A percentile compares a stretch with the other conserved stretches of the same genome.
Conservation (phyloP, 2,888 invertebrate species). For the Sphaerophoria taeniata region DNA sequence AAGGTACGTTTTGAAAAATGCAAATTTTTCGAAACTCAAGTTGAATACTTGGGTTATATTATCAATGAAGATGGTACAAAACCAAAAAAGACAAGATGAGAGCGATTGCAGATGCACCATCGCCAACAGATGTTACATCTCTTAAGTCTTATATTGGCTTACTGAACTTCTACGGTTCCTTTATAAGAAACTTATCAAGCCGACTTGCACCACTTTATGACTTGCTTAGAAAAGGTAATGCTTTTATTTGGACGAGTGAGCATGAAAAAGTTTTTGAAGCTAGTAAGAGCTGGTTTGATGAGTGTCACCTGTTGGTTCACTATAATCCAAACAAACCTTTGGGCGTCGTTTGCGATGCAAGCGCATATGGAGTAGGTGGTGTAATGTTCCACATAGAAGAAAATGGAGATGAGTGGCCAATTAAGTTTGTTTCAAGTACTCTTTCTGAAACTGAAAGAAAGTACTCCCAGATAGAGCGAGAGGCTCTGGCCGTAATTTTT, state of each 20-base stretch:
- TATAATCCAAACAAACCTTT: too few species aligned
- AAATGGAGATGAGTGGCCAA: too few species aligned
- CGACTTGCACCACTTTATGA: constrained; percentile 14
- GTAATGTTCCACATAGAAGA: too few species aligned
- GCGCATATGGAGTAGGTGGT: too few species aligned
- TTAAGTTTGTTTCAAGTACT: background rate
- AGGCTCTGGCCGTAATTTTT: background rate
- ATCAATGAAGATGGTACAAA: constrained; percentile 19
- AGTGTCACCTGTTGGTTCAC: too few species aligned
- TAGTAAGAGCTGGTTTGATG: too few species aligned
- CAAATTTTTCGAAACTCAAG: constrained; percentile 26
- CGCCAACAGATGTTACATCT: background rate
- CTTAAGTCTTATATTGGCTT: too few species aligned
- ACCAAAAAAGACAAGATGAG: constrained; percentile 29
- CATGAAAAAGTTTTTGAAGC: too few species aligned
- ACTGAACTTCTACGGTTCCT: too few species aligned
- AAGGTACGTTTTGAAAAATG: constrained; percentile 34
- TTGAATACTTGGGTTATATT: constrained; percentile 11
- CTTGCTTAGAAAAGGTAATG: constrained; percentile 15
- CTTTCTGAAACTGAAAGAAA: background rate
- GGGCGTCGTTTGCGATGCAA: too few species aligned
- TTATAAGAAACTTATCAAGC: constrained; percentile 3
- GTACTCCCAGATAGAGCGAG: background rate
- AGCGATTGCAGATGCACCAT: constrained; percentile 31
- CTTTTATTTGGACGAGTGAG: background rate